Base-by-base conservation (phyloP, 2,797 vertebrate genomes). In the Helarctos malayanus region DNA sequence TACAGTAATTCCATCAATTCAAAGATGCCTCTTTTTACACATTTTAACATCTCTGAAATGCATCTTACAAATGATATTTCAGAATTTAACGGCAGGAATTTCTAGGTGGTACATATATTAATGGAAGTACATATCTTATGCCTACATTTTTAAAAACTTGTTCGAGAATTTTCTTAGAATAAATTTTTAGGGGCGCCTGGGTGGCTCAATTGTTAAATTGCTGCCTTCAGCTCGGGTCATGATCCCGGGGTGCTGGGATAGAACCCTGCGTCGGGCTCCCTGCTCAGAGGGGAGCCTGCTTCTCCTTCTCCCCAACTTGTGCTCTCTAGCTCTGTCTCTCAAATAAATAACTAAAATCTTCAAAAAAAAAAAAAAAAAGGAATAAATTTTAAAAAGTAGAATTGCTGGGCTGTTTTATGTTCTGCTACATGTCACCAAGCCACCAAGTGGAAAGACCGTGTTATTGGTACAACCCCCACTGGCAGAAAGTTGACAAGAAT, bases 31-130 rank as follows among this genome's bases (percentile, higher is more conserved):
- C 18, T 45, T 52, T 78, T 83, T 35, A 95, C 3, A 86, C 12
- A 61, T 81, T 89, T 75, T 86, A 92, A 47, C 21, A 73, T 59
- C 47, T 63, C 49, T 82, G 75, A 94, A 94, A 76, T 56, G 6
- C 35, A 85, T 85, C 52, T 69, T 59, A 85, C 15, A 89, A 91
- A 59, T 57, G 15, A 85, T 5, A 73, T 85, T 80, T 75, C 71
- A 59, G 76, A 61, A 71, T 73, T 86, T 47, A 69, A 90, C 25
- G 23, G 54, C 63, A 93, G 47, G 57, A 49, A 82, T 68, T 52
- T 29, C 80, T 59, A 73, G n/a, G 65, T 85, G 35, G 15, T 35
- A 81, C 29, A 49, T 4, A 52, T 3, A 95, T 32, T 71, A 65
- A 65, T 0, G 45, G 25, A 96, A 95, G 87, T 71, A 83, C 94